Percentiles rank a stretch among this genome's conserved stretches.
phyloP scores from a whole-genome alignment of 2,113 vertebrate genomes.

The Paedocypris sp. region DNA sequence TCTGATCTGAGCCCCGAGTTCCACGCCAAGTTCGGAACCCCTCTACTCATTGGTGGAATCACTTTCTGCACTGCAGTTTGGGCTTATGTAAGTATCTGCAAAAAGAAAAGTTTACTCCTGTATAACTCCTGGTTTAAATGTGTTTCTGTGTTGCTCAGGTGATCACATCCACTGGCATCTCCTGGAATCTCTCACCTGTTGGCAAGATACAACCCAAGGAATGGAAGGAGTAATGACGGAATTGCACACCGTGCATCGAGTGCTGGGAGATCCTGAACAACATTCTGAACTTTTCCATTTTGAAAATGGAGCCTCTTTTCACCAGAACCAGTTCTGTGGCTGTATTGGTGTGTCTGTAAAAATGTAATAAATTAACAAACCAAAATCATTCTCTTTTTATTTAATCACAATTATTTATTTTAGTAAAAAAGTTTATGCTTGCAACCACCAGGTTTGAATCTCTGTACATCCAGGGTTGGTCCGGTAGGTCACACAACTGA shows the following conservation, averaged over 20 bases:
- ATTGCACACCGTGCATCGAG: neutral
- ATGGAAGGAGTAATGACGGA: slow-evolving; percentile 67
- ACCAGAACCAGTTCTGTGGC: neutral
- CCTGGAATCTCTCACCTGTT: slow-evolving; percentile 83
- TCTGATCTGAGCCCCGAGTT: slow-evolving; percentile 38
- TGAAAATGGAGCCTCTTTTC: slow-evolving; percentile 19
- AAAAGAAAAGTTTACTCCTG: neutral
- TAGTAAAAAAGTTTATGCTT: neutral
- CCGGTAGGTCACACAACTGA: no score
- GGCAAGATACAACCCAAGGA: slow-evolving; percentile 74
- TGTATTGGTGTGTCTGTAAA: slow-evolving; percentile 25
- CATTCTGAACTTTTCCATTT: slow-evolving; percentile 31
- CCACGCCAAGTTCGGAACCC: slow-evolving; percentile 54
- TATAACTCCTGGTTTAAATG: neutral
- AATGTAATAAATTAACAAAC: slow-evolving; percentile 29
- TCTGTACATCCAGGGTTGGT: no score
- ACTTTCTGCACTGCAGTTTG: slow-evolving; percentile 54
- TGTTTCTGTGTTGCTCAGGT: slow-evolving; percentile 53
- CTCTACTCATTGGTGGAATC: slow-evolving; percentile 38
- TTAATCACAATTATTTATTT: neutral
- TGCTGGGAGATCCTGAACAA: neutral
- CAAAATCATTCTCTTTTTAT: neutral
- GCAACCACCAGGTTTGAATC: neutral
- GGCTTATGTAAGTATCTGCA: slow-evolving; percentile 51
- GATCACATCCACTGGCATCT: slow-evolving; percentile 65